Conservation (phyloP, 2,113 vertebrate genomes). For the Ceratotherium simum region DNA sequence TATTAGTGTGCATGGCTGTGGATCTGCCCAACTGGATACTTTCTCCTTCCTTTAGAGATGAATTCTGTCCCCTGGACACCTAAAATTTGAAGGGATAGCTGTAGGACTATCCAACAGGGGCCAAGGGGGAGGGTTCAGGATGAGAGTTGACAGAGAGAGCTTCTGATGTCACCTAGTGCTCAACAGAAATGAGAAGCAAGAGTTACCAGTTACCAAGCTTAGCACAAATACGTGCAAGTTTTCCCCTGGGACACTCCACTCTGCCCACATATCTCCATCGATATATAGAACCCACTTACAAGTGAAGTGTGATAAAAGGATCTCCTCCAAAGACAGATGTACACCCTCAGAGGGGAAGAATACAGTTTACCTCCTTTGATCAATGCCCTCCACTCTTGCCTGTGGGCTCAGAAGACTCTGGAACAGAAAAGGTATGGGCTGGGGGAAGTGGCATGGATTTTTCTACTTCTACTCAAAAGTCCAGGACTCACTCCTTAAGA, state of each 20-base stretch:
- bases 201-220: not conserved
- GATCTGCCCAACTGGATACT: slow-evolving; percentile 17
- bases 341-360: not conserved
- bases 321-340: not conserved
- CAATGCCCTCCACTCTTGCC: not conserved
- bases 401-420: not conserved
- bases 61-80: not conserved
- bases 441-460: not conserved
- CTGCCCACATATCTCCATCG: not conserved
- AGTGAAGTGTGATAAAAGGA: not conserved
- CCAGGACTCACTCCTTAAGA: not conserved
- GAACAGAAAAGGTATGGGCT: not conserved
- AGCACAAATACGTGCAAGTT: not conserved
- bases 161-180: not conserved
- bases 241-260: not conserved
- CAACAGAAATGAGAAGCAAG: not conserved
- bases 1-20: not conserved
- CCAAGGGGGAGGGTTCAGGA: not conserved
- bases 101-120: not conserved
- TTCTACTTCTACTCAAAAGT: not conserved
- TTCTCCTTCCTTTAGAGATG: slow-evolving; percentile 1
- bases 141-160: not conserved
- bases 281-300: not conserved
- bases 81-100: not conserved
- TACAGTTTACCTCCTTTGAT: not conserved